Percentiles rank a stretch among this genome's conserved stretches.
Evolutionary conservation across 2,797 vertebrate genomes (phyloP).

Genomic region (Coccyzus lansbergi): DNA sequence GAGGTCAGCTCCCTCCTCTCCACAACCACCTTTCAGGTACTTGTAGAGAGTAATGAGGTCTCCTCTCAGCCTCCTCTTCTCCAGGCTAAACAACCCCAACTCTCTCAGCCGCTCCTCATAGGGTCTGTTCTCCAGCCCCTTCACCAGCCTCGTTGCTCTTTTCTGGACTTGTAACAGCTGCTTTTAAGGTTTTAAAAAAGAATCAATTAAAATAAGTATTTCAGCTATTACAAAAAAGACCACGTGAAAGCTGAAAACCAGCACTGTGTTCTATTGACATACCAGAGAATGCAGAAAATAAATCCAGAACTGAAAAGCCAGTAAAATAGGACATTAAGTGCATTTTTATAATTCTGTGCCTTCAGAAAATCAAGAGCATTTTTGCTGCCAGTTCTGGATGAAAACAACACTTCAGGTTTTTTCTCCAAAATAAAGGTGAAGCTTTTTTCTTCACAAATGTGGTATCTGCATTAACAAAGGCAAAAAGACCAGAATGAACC

Average conservation of each 20-base stretch:
- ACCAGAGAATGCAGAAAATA: constrained; percentile 17
- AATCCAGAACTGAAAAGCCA: constrained; percentile 26
- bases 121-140: too few relatives aligned
- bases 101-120: too few relatives aligned
- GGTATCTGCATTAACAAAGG: not conserved
- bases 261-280: not conserved
- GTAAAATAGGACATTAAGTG: not conserved
- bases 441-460: not conserved
- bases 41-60: too few relatives aligned
- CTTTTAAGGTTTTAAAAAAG: constrained; percentile 46
- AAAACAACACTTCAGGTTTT: constrained; percentile 21
- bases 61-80: too few relatives aligned
- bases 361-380: constrained; percentile 46
- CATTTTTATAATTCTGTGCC: constrained; percentile 45
- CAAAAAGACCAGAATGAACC: not conserved
- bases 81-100: too few relatives aligned
- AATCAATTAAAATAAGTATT: constrained; percentile 48
- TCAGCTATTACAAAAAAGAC: constrained; percentile 43
- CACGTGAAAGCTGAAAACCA: constrained; percentile 10
- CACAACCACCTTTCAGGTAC: too few relatives aligned
- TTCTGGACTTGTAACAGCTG: constrained; percentile 52
- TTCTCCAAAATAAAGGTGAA: not conserved
- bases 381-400: not conserved
- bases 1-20: too few relatives aligned
- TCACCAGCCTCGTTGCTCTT: too few relatives aligned